These are phyloP conservation scores for Neomorphus geoffroyi DNA, from an alignment of 2,797 vertebrate genomes.

Conservation along the genomic window DNA sequence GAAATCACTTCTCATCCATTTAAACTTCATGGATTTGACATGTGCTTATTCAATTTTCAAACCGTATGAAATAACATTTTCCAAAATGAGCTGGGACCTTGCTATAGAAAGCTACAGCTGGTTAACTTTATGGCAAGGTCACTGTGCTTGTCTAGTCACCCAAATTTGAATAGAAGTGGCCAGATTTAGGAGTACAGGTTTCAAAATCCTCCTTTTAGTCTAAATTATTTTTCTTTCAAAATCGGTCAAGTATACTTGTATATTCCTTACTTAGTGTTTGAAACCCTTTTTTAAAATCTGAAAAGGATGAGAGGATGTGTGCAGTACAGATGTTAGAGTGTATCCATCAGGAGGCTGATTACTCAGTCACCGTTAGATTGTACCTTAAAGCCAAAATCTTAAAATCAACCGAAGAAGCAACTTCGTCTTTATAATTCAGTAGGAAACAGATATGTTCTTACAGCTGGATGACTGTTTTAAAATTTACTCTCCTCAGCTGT, in stretches of 20 bases:
- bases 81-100: neutral
- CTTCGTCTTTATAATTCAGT: neutral
- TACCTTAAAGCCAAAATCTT: neutral
- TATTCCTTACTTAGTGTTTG: neutral
- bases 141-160: neutral
- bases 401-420: neutral
- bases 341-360: neutral
- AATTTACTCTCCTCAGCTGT: neutral
- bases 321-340: neutral
- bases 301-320: neutral
- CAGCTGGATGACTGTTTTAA: neutral
- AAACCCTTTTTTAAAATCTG: neutral
- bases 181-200: neutral
- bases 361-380: neutral
- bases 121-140: neutral
- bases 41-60: neutral
- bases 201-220: neutral
- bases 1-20: neutral
- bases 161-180: neutral
- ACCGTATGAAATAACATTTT: neutral
- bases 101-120: neutral
- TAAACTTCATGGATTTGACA: neutral
- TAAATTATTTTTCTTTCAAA: neutral
- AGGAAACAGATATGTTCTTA: neutral
- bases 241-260: accelerated